A percentile compares a stretch with the other conserved stretches of the same genome.
Evolutionary conservation across 2,113 vertebrate species (phyloP).

Genomic region (Daboia siamensis): DNA sequence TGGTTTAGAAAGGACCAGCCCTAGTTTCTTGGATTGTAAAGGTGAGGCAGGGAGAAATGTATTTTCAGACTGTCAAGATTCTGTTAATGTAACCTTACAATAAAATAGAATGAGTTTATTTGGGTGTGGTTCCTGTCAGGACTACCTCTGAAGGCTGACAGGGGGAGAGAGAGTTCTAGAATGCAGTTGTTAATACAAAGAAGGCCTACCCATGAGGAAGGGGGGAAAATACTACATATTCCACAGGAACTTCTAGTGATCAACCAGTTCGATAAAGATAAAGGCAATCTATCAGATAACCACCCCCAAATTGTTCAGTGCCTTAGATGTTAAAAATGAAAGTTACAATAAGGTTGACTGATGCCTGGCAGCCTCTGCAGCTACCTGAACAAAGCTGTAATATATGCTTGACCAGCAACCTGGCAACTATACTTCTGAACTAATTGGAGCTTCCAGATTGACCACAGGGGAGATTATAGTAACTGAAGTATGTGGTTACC

Average conservation of each 20-base stretch:
- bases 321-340: neutral
- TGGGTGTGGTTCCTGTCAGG: neutral
- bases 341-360: neutral
- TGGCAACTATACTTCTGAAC: neutral
- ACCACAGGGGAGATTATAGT: neutral
- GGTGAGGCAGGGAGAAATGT: neutral
- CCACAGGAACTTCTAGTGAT: neutral
- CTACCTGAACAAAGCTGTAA: neutral
- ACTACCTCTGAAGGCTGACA: neutral
- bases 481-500: neutral
- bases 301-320: neutral
- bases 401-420: neutral
- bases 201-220: neutral
- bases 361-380: neutral
- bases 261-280: neutral
- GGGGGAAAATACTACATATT: neutral
- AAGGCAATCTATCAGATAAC: neutral
- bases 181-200: neutral
- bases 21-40: neutral
- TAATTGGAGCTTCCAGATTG: neutral
- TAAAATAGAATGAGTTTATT: neutral
- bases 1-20: neutral
- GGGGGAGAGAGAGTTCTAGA: neutral
- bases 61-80: neutral
- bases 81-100: neutral